Evolutionary conservation across 2,113 vertebrate genomes (phyloP), one percentile per base, ranked within the genome.

Genomic region (Tragelaphus imberbis): DNA sequence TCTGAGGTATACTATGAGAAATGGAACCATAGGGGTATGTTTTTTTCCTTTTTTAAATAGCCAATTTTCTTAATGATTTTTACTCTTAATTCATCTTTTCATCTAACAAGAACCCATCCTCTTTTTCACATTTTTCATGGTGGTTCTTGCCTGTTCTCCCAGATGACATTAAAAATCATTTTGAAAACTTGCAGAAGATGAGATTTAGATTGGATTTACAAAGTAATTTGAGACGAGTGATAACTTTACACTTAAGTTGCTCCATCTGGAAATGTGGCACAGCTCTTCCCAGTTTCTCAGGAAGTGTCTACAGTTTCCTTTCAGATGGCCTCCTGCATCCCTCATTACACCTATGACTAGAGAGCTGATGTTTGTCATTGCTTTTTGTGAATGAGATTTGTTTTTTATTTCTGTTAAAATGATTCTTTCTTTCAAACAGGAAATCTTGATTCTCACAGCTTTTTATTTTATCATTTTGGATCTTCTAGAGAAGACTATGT

Each of bases 371-470:
- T 84, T 63, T 89, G 30, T 33, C 63, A 63, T 51, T 87, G 92
- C 84, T 93, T 96, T 94, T 51, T 51, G 90, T 97, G 85, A 95
- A 79, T 90, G 79, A 91, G 63, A 91, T 63, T 47, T 55, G 91
- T 56, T 91, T 85, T 94, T 30, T 15, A 8, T 85, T 63, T 82
- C 79, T 86, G 58, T 82, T 40, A 19, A 90, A 88, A 75, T 88
- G 49, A 85, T 86, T 84, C 65, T 81, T 97, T 80, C 87, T 85
- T 81, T 96, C 56, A 87, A 61, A 79, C 49, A 82, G 33, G 51
- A 88, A 51, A 61, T 90, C 88, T 95, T 25, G 36, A 71, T 77
- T 90, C 84, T 61, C 44, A 51, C 65, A 55, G 65, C 88, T 84
- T 65, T 79, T 80, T 47, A 75, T 25, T n/a, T 90, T 94, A 59